These are phyloP conservation scores for Cyprinodon tularosa DNA, from an alignment of 2,113 vertebrate genomes.

Conservation along the genomic window DNA sequence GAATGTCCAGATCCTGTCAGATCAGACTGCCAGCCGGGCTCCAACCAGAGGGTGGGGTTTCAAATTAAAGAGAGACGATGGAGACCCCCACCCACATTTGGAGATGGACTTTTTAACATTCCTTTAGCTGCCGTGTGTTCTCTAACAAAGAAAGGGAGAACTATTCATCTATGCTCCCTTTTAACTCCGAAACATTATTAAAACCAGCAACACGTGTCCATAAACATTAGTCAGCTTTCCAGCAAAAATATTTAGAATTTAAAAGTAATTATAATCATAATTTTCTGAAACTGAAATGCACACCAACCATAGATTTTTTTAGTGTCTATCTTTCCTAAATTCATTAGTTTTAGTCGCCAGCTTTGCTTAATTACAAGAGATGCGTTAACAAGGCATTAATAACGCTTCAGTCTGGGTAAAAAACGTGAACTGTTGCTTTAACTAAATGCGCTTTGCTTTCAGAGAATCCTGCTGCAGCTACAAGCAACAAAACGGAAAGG, in stretches of 20 bases:
- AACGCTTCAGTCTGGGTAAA: background rate
- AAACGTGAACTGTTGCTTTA: slow-evolving; percentile 61
- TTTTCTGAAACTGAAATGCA: background rate
- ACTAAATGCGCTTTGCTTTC: slow-evolving; percentile 15
- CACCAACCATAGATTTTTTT: background rate
- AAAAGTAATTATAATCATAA: background rate
- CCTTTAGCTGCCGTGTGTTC: background rate
- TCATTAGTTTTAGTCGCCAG: background rate
- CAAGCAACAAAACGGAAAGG: slow-evolving; percentile 50
- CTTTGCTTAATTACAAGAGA: no score
- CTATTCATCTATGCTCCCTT: background rate
- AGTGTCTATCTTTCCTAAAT: no score
- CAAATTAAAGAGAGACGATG: slow-evolving; percentile 12
- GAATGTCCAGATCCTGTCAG: slow-evolving; percentile 18
- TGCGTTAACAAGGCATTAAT: background rate
- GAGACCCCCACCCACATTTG: background rate
- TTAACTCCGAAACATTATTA: background rate
- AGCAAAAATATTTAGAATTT: background rate
- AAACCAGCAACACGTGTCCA: background rate
- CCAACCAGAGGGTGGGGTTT: slow-evolving; percentile 54
- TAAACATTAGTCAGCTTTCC: background rate
- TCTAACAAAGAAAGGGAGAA: background rate
- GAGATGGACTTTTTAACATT: background rate
- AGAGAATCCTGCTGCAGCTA: background rate
- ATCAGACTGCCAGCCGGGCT: slow-evolving; percentile 26